Percentiles rank a stretch among this genome's conserved stretches.
These are phyloP conservation scores for Pipistrellus nathusii DNA, from an alignment of 2,797 vertebrate species.

Conservation along the genomic window DNA sequence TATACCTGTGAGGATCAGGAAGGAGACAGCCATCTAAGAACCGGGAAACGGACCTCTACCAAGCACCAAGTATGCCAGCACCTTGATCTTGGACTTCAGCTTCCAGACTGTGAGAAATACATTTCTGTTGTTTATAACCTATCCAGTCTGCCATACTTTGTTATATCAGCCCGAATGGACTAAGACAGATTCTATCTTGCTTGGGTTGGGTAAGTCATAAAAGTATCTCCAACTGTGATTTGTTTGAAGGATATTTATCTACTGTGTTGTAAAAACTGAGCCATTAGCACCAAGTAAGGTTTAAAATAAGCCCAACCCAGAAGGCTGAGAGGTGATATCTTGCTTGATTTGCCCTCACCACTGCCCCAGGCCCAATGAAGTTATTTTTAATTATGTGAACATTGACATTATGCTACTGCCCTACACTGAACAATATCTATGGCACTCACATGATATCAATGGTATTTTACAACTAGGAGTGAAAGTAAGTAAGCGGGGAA, in stretches of 20 bases:
- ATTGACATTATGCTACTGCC: background rate
- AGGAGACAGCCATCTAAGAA: background rate
- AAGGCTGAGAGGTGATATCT: background rate
- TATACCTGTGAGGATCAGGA: background rate
- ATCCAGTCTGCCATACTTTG: background rate
- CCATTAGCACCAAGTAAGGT: background rate
- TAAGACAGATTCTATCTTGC: background rate
- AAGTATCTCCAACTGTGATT: background rate
- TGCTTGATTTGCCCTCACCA: background rate
- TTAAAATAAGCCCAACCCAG: background rate
- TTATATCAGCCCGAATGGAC: background rate
- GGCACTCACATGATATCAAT: background rate
- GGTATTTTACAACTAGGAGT: background rate
- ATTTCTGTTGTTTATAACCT: background rate
- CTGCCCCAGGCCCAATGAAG: background rate
- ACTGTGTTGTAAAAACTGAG: background rate
- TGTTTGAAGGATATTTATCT: background rate
- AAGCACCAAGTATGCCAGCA: background rate
- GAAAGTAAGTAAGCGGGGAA: background rate
- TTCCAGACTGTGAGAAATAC: background rate
- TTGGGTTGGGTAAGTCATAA: background rate
- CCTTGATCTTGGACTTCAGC: background rate
- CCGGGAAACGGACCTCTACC: background rate
- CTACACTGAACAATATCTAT: background rate
- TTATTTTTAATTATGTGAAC: background rate